These are phyloP conservation scores for Heterochromis multidens DNA, from an alignment of 2,113 vertebrate genomes.

Conservation along the genomic window DNA sequence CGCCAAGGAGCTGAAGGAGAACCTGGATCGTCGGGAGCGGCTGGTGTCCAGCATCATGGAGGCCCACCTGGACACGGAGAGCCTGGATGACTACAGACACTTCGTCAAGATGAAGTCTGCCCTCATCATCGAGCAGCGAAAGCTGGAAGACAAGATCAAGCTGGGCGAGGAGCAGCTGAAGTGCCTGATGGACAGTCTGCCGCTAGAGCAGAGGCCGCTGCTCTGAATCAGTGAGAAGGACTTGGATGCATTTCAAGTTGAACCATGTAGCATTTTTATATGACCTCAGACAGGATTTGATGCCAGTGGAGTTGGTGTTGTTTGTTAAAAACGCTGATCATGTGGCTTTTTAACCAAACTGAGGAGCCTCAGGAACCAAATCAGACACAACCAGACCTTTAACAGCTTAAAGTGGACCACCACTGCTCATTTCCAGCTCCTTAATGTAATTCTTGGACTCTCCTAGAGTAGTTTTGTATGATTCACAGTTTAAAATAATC, in stretches of 20 bases:
- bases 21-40: conserved; percentile 90
- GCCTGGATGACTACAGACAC: conserved; percentile 92
- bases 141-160: conserved; percentile 97
- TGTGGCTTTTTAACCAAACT: background rate
- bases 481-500: background rate
- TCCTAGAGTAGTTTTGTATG: background rate
- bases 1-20: conserved; percentile 96
- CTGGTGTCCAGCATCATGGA: conserved; percentile 88
- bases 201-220: conserved; percentile 67
- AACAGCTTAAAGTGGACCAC: background rate
- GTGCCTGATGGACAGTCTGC: conserved; percentile 91
- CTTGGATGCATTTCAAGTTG: background rate
- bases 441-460: background rate
- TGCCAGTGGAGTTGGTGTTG: background rate
- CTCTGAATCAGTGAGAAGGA: background rate
- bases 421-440: background rate
- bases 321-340: background rate
- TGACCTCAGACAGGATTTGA: background rate
- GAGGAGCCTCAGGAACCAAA: background rate
- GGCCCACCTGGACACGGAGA: conserved; percentile 82
- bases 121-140: conserved; percentile 95
- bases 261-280: background rate
- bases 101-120: conserved; percentile 99
- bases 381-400: background rate
- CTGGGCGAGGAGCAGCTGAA: conserved; percentile 96